phyloP scores from a whole-genome alignment of 2,888 invertebrate species.

The Parnassius smintheus region DNA sequence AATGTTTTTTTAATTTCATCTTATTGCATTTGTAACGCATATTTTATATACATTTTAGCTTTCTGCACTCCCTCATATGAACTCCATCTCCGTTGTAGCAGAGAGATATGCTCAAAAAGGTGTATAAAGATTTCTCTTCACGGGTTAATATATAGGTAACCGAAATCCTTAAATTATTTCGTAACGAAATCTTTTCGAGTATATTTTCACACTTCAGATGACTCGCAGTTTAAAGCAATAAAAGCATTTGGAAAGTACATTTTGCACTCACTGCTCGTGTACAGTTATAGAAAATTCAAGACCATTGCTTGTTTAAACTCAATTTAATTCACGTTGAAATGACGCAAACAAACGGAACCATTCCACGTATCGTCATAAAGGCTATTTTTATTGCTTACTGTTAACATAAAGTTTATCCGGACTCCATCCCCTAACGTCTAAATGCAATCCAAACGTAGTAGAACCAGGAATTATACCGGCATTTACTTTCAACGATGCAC shows the following conservation, averaged over 20 bases:
- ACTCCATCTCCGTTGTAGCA: too few relatives aligned
- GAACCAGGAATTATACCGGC: constrained; percentile 71
- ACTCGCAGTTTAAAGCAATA: constrained; percentile 11
- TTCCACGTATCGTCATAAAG: constrained; percentile 78
- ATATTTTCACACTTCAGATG: constrained; percentile 21
- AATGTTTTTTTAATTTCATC: too few relatives aligned
- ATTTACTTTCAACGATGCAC: constrained; percentile 79
- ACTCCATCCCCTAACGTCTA: constrained; percentile 70
- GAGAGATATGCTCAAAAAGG: too few relatives aligned
- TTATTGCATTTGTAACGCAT: too few relatives aligned
- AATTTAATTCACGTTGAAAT: constrained; percentile 48
- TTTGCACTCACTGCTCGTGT: constrained; percentile 17
- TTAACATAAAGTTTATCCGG: constrained; percentile 76
- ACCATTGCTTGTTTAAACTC: constrained; percentile 24
- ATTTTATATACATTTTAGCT: too few relatives aligned
- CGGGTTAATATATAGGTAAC: too few relatives aligned
- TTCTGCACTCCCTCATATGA: too few relatives aligned
- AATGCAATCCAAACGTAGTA: constrained; percentile 76
- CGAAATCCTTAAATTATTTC: neutral
- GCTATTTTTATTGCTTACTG: constrained; percentile 76
- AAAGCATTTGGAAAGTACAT: constrained; percentile 23
- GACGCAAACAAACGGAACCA: constrained; percentile 66
- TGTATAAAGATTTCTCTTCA: too few relatives aligned
- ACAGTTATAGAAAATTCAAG: constrained; percentile 24
- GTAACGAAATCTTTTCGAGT: constrained; percentile 8